These are phyloP conservation scores for Tachina fera DNA, from an alignment of 2,888 invertebrate genomes.

Conservation along the genomic window DNA sequence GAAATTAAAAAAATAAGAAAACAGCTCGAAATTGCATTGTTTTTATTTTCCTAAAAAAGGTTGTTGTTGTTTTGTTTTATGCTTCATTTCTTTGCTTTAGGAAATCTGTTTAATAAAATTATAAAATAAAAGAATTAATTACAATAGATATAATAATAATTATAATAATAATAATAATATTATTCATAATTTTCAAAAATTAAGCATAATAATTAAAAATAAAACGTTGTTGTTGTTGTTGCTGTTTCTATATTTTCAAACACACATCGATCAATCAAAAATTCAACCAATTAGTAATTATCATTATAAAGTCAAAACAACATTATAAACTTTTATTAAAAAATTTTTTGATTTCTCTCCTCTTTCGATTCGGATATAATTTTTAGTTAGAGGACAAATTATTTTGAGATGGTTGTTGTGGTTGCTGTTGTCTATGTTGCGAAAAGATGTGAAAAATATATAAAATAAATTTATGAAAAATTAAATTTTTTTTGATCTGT, in stretches of 20 bases:
- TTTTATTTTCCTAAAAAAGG: constrained; percentile 21
- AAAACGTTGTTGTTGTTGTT: constrained; percentile 45
- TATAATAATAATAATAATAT: constrained; percentile 20
- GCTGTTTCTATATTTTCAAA: constrained; percentile 17
- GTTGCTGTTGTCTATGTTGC: constrained; percentile 22
- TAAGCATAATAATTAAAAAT: constrained; percentile 54
- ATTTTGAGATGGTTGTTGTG: not conserved
- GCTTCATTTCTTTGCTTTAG: constrained; percentile 41
- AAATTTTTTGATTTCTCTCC: constrained; percentile 27
- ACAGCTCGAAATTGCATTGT: constrained; percentile 63
- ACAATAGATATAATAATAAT: constrained; percentile 29
- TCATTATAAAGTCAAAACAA: constrained; percentile 57
- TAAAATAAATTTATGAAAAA: constrained; percentile 44
- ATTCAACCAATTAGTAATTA: constrained; percentile 36
- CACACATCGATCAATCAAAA: constrained; percentile 52
- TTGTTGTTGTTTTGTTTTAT: constrained; percentile 16
- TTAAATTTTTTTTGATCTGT: constrained; percentile 53
- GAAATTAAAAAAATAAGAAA: constrained; percentile 57
- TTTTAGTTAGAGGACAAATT: constrained; percentile 10
- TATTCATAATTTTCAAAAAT: constrained; percentile 57
- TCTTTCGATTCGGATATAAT: constrained; percentile 4
- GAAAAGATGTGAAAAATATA: constrained; percentile 47
- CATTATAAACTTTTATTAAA: constrained; percentile 59
- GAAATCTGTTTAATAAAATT: constrained; percentile 50
- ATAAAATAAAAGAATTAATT: constrained; percentile 46